A percentile compares a stretch with the other conserved stretches of the same genome.
Conservation (phyloP, 2,113 vertebrate genomes). For the Mesoclemmys tuberculata region DNA sequence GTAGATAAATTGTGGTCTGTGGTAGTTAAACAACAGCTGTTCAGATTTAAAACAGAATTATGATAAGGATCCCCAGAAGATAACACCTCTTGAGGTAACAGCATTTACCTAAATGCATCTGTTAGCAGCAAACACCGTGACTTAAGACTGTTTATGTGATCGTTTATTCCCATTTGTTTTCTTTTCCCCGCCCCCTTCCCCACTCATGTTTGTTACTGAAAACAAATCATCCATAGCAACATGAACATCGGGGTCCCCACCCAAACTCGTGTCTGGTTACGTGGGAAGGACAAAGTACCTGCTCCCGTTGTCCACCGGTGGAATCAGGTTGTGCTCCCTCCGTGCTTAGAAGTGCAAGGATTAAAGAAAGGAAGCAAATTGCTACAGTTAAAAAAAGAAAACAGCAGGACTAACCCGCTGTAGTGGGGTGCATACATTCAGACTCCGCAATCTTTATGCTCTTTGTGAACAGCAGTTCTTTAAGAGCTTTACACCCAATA, state of each 20-base stretch:
- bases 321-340: neutral
- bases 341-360: constrained; percentile 1
- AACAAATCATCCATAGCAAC: neutral
- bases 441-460: constrained; percentile 60
- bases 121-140: constrained; percentile 74
- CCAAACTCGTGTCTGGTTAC: neutral
- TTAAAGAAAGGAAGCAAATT: constrained; percentile 50
- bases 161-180: constrained; percentile 68
- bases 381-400: constrained; percentile 56
- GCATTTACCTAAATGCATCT: constrained; percentile 86
- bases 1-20: constrained; percentile 93
- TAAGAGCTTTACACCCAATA: constrained; percentile 84
- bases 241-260: neutral
- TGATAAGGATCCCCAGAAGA: constrained; percentile 91
- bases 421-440: constrained; percentile 22
- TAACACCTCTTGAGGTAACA: constrained; percentile 83
- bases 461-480: constrained; percentile 72
- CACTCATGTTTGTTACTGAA: accelerated
- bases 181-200: neutral
- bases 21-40: constrained; percentile 97
- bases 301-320: constrained; percentile 33
- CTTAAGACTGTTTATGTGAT: constrained; percentile 67
- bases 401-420: constrained; percentile 55
- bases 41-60: constrained; percentile 94
- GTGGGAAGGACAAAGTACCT: constrained; percentile 7